Evolutionary conservation across 2,888 invertebrate species (phyloP).

Genomic region (Sesia apiformis): DNA sequence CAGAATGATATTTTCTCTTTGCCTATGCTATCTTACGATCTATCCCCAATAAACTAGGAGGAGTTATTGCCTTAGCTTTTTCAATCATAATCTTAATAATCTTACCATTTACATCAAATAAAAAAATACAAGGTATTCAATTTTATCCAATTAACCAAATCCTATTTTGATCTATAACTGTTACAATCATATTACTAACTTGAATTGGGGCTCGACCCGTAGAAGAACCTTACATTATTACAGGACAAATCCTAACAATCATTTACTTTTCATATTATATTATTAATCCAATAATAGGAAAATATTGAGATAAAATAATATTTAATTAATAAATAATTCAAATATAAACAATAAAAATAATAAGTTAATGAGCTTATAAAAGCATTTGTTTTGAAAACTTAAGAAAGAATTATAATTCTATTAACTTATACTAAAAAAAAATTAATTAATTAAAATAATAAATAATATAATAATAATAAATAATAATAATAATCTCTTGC

Average conservation of each 20-base stretch:
- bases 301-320: conserved; percentile 71
- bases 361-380: conserved; percentile 77
- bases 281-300: conserved; percentile 62
- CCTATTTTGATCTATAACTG: conserved; percentile 74
- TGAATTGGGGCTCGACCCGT: conserved; percentile 82
- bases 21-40: conserved; percentile 87
- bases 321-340: conserved; percentile 62
- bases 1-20: conserved; percentile 90
- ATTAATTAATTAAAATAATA: conserved; percentile 51
- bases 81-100: conserved; percentile 80
- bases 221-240: conserved; percentile 77
- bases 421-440: conserved; percentile 69
- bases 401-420: conserved; percentile 76
- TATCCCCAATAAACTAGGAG: conserved; percentile 86
- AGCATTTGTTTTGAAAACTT: conserved; percentile 82
- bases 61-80: conserved; percentile 78
- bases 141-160: conserved; percentile 77
- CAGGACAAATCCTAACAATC: conserved; percentile 76
- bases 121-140: conserved; percentile 73
- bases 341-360: conserved; percentile 27
- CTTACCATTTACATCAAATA: conserved; percentile 71
- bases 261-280: conserved; percentile 75
- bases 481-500: too few species aligned
- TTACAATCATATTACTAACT: conserved; percentile 76
- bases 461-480: too few species aligned